Evolutionary conservation across 2,113 vertebrate species (phyloP).

Genomic region (Notarius lentiginosus): DNA sequence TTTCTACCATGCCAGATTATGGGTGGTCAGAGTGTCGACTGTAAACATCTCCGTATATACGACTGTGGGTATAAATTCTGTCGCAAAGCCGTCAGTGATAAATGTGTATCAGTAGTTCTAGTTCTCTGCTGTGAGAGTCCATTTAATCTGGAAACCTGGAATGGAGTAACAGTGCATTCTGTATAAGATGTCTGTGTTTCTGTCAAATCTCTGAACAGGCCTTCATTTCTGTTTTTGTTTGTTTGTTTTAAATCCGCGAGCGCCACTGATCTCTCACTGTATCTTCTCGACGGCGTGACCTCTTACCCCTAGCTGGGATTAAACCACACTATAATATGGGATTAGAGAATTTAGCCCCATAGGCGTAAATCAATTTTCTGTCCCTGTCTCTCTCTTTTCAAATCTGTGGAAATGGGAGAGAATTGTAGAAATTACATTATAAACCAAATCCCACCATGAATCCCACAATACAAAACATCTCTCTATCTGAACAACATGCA

Average conservation of each 20-base stretch:
- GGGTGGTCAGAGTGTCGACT: conserved; percentile 22
- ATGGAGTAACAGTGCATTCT: conserved; percentile 1
- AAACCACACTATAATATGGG: conserved; percentile 44
- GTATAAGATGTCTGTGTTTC: not conserved
- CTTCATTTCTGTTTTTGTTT: not conserved
- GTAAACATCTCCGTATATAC: not conserved
- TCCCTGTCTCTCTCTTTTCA: not conserved
- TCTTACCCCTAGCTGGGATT: conserved; percentile 47
- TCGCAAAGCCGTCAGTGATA: not conserved
- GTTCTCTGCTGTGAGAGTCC: not conserved
- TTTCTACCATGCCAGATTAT: conserved; percentile 30
- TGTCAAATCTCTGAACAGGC: not conserved
- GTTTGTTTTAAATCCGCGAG: not conserved
- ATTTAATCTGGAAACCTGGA: not conserved
- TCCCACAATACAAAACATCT: conserved; percentile 38
- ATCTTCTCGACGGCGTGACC: conserved; percentile 33
- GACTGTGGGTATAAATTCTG: not conserved
- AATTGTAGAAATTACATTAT: conserved; percentile 46
- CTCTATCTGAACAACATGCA: conserved; percentile 38
- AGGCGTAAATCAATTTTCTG: conserved; percentile 29
- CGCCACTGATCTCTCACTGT: conserved; percentile 44
- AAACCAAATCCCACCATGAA: conserved; percentile 49
- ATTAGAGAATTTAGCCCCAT: conserved; percentile 47
- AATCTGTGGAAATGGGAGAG: conserved; percentile 45
- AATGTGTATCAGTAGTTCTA: conserved; percentile 4